Evolutionary conservation across 2,888 invertebrate species (phyloP).

Genomic region (Pilophorus perplexus): DNA sequence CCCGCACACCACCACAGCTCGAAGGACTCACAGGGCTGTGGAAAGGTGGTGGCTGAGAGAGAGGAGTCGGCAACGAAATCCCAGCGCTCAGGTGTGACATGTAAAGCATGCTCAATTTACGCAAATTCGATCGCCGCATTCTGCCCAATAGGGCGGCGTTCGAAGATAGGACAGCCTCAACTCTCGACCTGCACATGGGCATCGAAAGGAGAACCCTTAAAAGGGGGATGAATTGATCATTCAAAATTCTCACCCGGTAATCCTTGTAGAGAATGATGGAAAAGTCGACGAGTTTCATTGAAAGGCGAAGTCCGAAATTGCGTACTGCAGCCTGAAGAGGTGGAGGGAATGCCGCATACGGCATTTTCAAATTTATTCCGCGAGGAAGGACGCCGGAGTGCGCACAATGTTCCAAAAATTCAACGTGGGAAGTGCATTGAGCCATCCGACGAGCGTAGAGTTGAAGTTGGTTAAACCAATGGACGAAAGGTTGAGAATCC

Average conservation of each 20-base stretch:
- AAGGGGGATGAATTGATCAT: background rate
- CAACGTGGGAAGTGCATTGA: background rate
- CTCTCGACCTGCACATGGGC: background rate
- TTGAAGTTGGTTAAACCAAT: background rate
- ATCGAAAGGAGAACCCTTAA: background rate
- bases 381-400: background rate
- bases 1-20: background rate
- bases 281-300: background rate
- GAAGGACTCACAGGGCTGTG: too few relatives aligned
- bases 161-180: background rate
- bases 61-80: background rate
- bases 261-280: background rate
- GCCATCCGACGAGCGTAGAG: background rate
- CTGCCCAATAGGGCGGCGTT: background rate
- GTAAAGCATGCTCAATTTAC: slow-evolving; percentile 8
- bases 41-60: too few relatives aligned
- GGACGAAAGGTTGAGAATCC: too few relatives aligned
- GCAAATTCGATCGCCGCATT: background rate
- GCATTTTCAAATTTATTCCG: background rate
- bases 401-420: background rate
- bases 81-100: background rate
- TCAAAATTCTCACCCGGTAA: background rate
- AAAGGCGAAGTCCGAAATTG: background rate
- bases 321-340: background rate
- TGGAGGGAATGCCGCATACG: background rate